phyloP scores from a whole-genome alignment of 2,888 invertebrate genomes.

The Diaprepes abbreviatus region DNA sequence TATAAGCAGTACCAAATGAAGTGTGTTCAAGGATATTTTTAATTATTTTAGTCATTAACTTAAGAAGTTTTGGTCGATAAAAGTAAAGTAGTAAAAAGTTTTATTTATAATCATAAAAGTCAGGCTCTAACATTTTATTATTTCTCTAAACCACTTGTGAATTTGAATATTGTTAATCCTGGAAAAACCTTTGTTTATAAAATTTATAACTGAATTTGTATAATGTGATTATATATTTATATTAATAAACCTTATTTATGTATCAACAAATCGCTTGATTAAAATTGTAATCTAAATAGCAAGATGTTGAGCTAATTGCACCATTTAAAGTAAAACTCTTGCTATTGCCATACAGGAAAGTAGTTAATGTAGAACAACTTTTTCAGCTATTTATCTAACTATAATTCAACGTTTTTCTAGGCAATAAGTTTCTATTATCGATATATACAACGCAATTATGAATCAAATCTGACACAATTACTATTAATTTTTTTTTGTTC shows the following conservation, averaged over 20 bases:
- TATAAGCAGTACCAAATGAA: no score
- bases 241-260: constrained; percentile 1
- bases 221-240: neutral
- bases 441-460: neutral
- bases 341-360: constrained; percentile 27
- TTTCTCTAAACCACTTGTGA: no score
- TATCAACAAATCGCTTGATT: constrained; percentile 29
- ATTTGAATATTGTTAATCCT: no score
- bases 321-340: constrained; percentile 39
- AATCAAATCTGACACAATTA: constrained; percentile 20
- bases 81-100: neutral
- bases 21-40: neutral
- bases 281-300: constrained; percentile 33
- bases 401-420: neutral
- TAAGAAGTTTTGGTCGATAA: neutral
- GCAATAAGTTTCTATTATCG: neutral
- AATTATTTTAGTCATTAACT: neutral
- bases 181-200: neutral
- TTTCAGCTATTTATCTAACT: constrained; percentile 7
- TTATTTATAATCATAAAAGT: no score
- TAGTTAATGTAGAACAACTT: constrained; percentile 21
- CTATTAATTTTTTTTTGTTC: constrained; percentile 13
- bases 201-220: neutral
- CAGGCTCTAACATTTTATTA: no score
- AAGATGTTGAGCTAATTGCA: constrained; percentile 34